Conservation (phyloP, 2,113 vertebrate species). For the Ailuropoda melanoleuca region DNA sequence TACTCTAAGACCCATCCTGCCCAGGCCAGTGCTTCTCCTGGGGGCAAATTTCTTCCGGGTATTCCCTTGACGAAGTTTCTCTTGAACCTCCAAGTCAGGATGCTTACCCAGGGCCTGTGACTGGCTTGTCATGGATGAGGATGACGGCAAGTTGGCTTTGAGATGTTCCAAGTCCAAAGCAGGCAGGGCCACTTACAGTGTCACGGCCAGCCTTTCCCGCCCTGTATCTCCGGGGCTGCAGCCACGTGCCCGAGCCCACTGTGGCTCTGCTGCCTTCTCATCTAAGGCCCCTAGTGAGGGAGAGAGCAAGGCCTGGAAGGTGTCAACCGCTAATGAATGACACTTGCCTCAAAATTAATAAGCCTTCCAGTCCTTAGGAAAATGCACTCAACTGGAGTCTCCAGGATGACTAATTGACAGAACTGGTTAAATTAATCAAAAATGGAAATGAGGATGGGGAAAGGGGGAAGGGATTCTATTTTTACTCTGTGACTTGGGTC, state of each 20-base stretch:
- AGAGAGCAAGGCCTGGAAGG: not conserved
- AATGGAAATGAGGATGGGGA: slow-evolving; percentile 67
- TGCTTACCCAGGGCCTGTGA: not conserved
- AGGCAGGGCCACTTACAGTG: not conserved
- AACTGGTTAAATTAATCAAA: slow-evolving; percentile 77
- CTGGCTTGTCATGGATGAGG: not conserved
- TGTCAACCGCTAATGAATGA: slow-evolving; percentile 65
- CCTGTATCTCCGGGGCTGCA: not conserved
- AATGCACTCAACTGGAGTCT: slow-evolving; percentile 57
- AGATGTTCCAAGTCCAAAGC: not conserved
- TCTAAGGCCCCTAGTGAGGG: not conserved
- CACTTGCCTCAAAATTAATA: slow-evolving; percentile 63
- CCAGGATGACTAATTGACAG: slow-evolving; percentile 73
- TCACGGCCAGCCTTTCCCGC: not conserved
- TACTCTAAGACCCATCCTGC: too few relatives aligned
- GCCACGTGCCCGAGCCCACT: not conserved
- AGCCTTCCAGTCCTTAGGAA: slow-evolving; percentile 61
- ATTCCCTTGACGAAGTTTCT: not conserved
- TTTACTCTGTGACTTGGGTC: slow-evolving; percentile 37
- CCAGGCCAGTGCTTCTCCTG: not conserved
- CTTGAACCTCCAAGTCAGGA: not conserved
- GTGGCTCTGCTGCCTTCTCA: not conserved
- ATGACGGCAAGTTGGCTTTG: not conserved
- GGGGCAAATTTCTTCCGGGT: not conserved
- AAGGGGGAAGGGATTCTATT: slow-evolving; percentile 56